A percentile compares a stretch with the other conserved stretches of the same genome.
Conservation (phyloP, 2,113 vertebrate genomes). For the Muscicapa adusta region DNA sequence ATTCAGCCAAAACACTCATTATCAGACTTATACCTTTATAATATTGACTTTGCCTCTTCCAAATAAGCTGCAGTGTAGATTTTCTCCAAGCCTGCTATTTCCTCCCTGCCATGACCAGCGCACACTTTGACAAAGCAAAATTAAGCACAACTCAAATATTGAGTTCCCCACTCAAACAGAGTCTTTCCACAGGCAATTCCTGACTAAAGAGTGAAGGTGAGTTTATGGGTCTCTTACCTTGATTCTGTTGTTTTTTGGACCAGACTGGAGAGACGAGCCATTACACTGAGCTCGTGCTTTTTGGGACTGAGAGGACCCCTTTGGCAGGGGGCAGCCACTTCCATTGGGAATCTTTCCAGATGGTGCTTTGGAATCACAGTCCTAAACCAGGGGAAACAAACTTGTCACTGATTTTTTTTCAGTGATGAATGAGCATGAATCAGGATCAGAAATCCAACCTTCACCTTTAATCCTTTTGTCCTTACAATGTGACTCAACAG, state of each 20-base stretch:
- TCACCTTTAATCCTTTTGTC: neutral
- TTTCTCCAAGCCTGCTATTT: neutral
- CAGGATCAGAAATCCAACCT: neutral
- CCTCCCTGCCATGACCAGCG: neutral
- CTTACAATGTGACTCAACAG: neutral
- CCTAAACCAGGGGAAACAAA: constrained; percentile 22
- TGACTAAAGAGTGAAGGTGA: neutral
- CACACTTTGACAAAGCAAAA: neutral
- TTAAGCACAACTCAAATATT: neutral
- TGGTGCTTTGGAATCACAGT: constrained; percentile 25
- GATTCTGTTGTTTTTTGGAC: constrained; percentile 37
- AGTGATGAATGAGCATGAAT: neutral
- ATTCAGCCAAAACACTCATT: neutral
- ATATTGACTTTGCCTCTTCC: neutral
- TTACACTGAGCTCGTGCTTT: constrained; percentile 48
- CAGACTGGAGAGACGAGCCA: constrained; percentile 30
- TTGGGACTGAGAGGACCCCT: neutral
- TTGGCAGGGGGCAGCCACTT: neutral
- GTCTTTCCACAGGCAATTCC: neutral
- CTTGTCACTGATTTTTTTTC: neutral
- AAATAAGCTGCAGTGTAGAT: neutral
- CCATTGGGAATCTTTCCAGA: constrained; percentile 49
- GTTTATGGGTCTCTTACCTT: constrained; percentile 38
- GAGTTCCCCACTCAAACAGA: neutral
- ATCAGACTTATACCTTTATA: neutral